Percentiles rank a stretch among this genome's conserved stretches.
Conservation (phyloP, 2,113 vertebrate genomes). For the Pardalotus punctatus region DNA sequence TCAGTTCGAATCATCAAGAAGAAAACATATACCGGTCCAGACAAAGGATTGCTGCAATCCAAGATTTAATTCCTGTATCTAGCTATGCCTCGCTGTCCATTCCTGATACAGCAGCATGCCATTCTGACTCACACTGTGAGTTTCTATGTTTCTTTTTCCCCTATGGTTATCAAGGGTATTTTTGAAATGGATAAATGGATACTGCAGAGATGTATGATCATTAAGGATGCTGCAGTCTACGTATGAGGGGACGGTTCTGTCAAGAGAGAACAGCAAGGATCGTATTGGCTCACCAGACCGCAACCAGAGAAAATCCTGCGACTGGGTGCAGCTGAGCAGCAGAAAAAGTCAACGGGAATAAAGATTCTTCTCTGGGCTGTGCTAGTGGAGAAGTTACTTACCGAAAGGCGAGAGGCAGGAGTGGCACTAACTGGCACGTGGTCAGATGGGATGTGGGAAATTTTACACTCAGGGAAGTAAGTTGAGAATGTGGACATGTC, state of each 20-base stretch:
- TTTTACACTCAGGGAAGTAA: not conserved
- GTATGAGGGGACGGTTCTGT: not conserved
- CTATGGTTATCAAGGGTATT: not conserved
- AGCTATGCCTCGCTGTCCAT: not conserved
- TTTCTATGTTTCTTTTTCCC: not conserved
- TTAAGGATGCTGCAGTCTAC: not conserved
- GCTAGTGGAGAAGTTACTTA: not conserved
- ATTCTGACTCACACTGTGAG: not conserved
- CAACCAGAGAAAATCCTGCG: not conserved
- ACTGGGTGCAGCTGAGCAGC: not conserved
- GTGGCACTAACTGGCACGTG: not conserved
- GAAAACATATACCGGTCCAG: fast-evolving
- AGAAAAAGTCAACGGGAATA: not conserved
- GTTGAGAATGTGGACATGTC: not conserved
- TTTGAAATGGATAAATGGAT: not conserved
- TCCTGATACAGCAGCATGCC: not conserved
- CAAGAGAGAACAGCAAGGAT: not conserved
- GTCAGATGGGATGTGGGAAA: not conserved
- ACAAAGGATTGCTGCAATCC: not conserved
- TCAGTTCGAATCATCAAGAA: not conserved
- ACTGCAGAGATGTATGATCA: not conserved
- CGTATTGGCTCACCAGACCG: not conserved
- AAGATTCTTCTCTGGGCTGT: not conserved
- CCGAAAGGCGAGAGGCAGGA: not conserved
- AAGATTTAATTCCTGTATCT: not conserved